Conservation (phyloP, 2,888 invertebrate species). For the Lasioglossum villosulum region DNA sequence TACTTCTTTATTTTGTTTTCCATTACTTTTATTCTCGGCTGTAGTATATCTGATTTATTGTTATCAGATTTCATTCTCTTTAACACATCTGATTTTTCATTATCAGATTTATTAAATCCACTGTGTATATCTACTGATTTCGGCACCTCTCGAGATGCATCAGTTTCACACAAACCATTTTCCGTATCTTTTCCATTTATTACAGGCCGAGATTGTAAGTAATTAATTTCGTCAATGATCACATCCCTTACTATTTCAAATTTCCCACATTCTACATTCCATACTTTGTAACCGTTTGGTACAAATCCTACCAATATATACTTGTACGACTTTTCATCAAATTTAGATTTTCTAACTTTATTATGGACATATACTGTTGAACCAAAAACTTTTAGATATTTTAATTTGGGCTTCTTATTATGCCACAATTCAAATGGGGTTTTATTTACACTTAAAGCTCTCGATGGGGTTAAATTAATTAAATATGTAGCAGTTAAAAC, state of each 20-base stretch:
- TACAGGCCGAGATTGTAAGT: background rate
- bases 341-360: conserved; percentile 11
- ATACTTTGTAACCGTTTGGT: conserved; percentile 22
- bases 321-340: conserved; percentile 1
- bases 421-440: no score
- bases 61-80: conserved; percentile 1
- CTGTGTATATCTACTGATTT: background rate
- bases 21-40: conserved; percentile 6
- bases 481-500: no score
- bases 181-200: no score
- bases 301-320: conserved; percentile 12
- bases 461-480: no score
- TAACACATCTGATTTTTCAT: conserved; percentile 4
- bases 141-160: no score
- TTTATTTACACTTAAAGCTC: no score
- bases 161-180: no score
- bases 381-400: no score
- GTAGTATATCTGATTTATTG: conserved; percentile 20
- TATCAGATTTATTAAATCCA: background rate
- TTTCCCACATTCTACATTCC: conserved; percentile 12
- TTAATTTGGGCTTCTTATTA: no score
- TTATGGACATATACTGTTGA: background rate
- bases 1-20: no score
- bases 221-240: conserved; percentile 18
- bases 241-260: conserved; percentile 23